Conservation (phyloP, 2,113 vertebrate species). For the Eulemur rufifrons region DNA sequence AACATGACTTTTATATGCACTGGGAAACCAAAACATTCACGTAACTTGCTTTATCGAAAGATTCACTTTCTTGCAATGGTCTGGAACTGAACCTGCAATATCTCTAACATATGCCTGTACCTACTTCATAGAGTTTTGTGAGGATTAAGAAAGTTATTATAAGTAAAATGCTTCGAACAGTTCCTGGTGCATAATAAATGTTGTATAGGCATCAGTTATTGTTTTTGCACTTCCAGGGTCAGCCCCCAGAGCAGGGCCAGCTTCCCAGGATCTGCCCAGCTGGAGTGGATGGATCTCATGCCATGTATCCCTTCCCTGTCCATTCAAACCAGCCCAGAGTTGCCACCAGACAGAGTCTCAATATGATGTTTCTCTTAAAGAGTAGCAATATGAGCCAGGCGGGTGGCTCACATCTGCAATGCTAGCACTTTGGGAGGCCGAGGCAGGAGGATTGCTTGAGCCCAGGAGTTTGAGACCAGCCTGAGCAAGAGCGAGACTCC, state of each 20-base stretch:
- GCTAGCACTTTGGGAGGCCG: too few species aligned
- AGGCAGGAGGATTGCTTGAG: too few species aligned
- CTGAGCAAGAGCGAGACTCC: too few species aligned
- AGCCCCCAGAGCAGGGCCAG: not conserved
- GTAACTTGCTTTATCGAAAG: not conserved
- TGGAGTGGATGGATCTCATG: not conserved
- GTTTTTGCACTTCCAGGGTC: not conserved
- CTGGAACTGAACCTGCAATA: not conserved
- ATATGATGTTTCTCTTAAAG: not conserved
- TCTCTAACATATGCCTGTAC: not conserved
- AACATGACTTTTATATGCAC: not conserved
- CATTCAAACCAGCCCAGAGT: not conserved
- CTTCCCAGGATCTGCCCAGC: not conserved
- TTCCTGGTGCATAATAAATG: not conserved
- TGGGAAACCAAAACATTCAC: not conserved
- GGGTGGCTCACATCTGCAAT: too few species aligned
- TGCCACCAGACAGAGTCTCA: not conserved
- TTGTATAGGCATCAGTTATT: not conserved
- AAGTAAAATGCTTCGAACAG: not conserved
- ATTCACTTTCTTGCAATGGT: not conserved
- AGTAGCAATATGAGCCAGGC: not conserved
- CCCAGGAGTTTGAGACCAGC: too few species aligned
- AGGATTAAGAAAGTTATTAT: conserved; percentile 15
- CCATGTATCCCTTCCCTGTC: not conserved
- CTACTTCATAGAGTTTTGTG: not conserved